phyloP scores from a whole-genome alignment of 2,888 invertebrate species.

The Chouioia cunea region DNA sequence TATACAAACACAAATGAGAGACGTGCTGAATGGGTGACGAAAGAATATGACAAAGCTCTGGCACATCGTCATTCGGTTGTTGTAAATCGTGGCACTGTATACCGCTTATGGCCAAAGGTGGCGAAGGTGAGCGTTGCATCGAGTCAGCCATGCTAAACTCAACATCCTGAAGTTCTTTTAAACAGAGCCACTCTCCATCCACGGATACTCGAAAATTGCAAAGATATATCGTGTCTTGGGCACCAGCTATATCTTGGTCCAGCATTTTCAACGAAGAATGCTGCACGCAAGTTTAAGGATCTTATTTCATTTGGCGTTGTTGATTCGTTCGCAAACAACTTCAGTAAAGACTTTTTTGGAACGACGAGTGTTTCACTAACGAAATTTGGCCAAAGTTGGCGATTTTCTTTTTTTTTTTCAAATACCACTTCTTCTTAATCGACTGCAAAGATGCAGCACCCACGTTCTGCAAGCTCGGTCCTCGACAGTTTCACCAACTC shows the following conservation, averaged over 20 bases:
- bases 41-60: slow-evolving; percentile 65
- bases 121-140: slow-evolving; percentile 75
- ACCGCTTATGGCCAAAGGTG: slow-evolving; percentile 73
- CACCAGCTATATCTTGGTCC: slow-evolving; percentile 83
- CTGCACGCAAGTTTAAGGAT: too few species aligned
- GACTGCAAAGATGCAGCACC: too few species aligned
- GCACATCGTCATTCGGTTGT: slow-evolving; percentile 56
- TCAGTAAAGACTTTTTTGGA: too few species aligned
- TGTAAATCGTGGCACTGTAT: slow-evolving; percentile 56
- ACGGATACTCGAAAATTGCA: slow-evolving; percentile 98
- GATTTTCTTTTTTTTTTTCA: too few species aligned
- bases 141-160: slow-evolving; percentile 82
- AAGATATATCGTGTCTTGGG: slow-evolving; percentile 95
- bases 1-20: slow-evolving; percentile 67
- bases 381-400: too few species aligned
- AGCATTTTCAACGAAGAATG: slow-evolving; percentile 58
- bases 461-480: too few species aligned
- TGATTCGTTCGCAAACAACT: too few species aligned
- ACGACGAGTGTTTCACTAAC: too few species aligned
- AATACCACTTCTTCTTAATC: too few species aligned
- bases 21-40: slow-evolving; percentile 66
- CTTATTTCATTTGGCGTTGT: too few species aligned
- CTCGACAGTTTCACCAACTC: too few species aligned
- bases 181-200: slow-evolving; percentile 96
- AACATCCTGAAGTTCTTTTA: slow-evolving; percentile 93